A percentile compares a stretch with the other conserved stretches of the same genome.
These are phyloP conservation scores for Catharus fuscescens DNA, from an alignment of 2,113 vertebrate species.

Conservation along the genomic window DNA sequence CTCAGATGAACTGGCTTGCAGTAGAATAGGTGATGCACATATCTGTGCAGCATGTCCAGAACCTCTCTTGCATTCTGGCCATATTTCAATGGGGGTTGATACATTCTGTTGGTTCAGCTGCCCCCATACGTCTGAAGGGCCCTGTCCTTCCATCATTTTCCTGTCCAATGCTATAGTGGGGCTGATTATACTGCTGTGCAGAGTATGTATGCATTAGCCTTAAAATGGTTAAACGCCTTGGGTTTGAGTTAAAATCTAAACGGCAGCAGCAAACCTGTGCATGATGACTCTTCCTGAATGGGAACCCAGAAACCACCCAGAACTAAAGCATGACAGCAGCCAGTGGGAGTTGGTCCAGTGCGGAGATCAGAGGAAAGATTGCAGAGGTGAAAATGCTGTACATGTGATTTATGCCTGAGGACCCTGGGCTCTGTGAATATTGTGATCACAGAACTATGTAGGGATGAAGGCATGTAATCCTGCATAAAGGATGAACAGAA, in stretches of 20 bases:
- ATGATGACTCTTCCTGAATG: accelerated
- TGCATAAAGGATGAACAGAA: background rate
- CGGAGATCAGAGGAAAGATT: background rate
- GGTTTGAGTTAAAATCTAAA: background rate
- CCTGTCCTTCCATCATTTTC: background rate
- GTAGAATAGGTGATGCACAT: background rate
- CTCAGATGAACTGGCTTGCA: background rate
- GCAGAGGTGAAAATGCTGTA: background rate
- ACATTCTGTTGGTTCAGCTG: background rate
- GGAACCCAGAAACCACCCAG: background rate
- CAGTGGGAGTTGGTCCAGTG: background rate
- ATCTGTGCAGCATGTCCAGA: background rate
- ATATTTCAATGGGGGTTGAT: background rate
- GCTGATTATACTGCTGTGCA: background rate
- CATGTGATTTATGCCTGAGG: background rate
- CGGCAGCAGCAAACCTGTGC: background rate
- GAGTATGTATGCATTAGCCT: background rate
- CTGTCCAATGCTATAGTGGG: background rate
- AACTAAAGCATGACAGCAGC: background rate
- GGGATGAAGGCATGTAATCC: background rate
- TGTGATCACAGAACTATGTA: background rate
- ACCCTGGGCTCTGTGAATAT: background rate
- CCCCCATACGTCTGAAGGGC: accelerated
- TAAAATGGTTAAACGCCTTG: background rate
- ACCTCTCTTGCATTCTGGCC: background rate